phyloP scores from a whole-genome alignment of 2,888 invertebrate species.

The Hofmannophila pseudospretella region DNA sequence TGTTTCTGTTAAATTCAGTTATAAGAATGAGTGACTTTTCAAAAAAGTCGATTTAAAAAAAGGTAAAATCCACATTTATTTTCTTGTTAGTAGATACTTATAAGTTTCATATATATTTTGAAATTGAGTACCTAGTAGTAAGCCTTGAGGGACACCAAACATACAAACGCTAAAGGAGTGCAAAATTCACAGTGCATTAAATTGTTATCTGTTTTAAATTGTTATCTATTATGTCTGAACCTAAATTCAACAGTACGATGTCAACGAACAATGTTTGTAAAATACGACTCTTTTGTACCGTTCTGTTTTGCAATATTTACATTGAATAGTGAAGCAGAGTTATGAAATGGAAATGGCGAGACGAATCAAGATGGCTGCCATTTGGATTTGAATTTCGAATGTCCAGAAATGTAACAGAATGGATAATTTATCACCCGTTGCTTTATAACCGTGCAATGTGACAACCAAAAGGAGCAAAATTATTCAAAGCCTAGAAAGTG shows the following conservation, averaged over 20 bases:
- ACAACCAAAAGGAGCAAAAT: no score
- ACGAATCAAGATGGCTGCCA: slow-evolving; percentile 14
- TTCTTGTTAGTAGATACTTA: no score
- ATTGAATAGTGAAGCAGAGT: slow-evolving; percentile 13
- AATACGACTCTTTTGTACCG: slow-evolving; percentile 4
- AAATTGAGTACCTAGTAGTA: no score
- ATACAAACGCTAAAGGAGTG: slow-evolving; percentile 3
- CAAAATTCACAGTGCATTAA: slow-evolving; percentile 4
- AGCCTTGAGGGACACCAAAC: slow-evolving; percentile 6
- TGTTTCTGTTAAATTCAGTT: no score
- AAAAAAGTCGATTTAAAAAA: no score
- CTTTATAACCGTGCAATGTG: no score
- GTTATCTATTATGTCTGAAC: slow-evolving; percentile 6
- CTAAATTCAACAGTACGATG: slow-evolving; percentile 2
- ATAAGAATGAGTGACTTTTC: no score
- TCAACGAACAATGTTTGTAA: slow-evolving; percentile 7
- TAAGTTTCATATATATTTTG: no score
- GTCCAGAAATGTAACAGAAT: slow-evolving; percentile 15
- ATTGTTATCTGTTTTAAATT: slow-evolving; percentile 5
- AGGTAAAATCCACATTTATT: no score
- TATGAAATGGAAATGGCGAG: slow-evolving; percentile 16
- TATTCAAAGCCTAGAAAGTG: neutral
- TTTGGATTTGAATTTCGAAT: slow-evolving; percentile 14
- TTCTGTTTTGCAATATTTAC: slow-evolving; percentile 9
- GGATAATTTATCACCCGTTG: slow-evolving; percentile 11